Percentiles rank a stretch among this genome's conserved stretches.
These are phyloP conservation scores for Diadumene lineata DNA, from an alignment of 92 coral and sea anemone genomes.

Conservation along the genomic window DNA sequence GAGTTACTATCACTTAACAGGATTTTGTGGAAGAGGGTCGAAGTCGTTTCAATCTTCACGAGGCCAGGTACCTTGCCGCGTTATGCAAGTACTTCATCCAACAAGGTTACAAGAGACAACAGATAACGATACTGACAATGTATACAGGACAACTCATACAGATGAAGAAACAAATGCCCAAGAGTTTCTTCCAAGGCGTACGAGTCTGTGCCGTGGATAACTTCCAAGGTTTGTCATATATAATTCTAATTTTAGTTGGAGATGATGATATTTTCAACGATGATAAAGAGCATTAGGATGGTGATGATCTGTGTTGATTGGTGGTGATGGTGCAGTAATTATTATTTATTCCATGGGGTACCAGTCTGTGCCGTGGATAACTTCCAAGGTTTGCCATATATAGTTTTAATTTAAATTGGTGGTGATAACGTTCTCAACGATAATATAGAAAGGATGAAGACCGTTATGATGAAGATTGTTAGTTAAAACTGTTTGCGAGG, in stretches of 20 bases:
- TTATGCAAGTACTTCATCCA: conserved; percentile 88
- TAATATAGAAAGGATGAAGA: no score
- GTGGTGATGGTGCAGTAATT: no score
- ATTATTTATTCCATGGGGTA: conserved; percentile 76
- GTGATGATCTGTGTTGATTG: background rate
- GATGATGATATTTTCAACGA: background rate
- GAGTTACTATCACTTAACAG: conserved; percentile 32
- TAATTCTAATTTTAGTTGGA: no score
- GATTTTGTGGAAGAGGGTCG: conserved; percentile 79
- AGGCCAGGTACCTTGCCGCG: conserved; percentile 86
- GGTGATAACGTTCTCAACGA: background rate
- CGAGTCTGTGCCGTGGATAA: conserved; percentile 95
- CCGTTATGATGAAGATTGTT: background rate
- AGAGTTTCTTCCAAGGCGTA: conserved; percentile 73
- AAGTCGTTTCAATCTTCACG: conserved; percentile 89
- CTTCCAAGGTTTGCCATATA: conserved; percentile 61
- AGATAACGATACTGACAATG: conserved; percentile 88
- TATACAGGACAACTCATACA: conserved; percentile 94
- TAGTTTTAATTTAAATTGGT: no score
- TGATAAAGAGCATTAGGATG: background rate
- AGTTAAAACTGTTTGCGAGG: no score
- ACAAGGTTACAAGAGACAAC: conserved; percentile 79
- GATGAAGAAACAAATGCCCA: conserved; percentile 78
- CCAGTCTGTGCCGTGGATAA: conserved; percentile 95
- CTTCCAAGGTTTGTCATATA: conserved; percentile 62